Conservation (phyloP, 2,888 invertebrate species). For the Andrena haemorrhoa region DNA sequence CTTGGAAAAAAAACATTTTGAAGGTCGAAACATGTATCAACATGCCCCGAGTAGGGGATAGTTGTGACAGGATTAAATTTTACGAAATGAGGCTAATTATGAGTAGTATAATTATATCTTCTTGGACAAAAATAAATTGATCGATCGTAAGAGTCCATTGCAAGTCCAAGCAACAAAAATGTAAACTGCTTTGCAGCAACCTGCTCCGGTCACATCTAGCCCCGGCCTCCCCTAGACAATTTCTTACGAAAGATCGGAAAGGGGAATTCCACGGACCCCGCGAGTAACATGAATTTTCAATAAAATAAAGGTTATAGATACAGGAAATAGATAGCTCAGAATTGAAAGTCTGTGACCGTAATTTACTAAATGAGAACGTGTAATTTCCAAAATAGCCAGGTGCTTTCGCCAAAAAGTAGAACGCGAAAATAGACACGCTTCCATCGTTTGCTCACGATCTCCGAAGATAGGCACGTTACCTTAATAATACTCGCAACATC, state of each 20-base stretch:
- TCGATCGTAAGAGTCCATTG: too few species aligned
- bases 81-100: too few species aligned
- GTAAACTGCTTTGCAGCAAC: too few species aligned
- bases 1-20: too few species aligned
- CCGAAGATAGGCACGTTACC: background rate
- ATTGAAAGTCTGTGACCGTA: background rate
- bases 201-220: too few species aligned
- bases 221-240: too few species aligned
- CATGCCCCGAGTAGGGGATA: too few species aligned
- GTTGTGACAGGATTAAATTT: too few species aligned
- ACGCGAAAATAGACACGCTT: constrained; percentile 6
- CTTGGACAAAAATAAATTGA: too few species aligned
- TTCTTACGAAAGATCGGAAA: background rate
- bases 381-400: background rate
- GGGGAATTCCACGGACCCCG: background rate
- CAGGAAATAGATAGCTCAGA: background rate
- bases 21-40: too few species aligned
- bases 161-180: too few species aligned
- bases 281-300: background rate
- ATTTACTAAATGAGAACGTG: constrained; percentile 14
- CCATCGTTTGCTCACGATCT: background rate
- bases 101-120: too few species aligned
- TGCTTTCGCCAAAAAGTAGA: background rate
- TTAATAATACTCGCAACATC: background rate
- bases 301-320: constrained; percentile 1